Percentiles rank a stretch among this genome's conserved stretches.
Evolutionary conservation across 1,140 invertebrate species (phyloP).

Genomic region (Ectropis grisescens): DNA sequence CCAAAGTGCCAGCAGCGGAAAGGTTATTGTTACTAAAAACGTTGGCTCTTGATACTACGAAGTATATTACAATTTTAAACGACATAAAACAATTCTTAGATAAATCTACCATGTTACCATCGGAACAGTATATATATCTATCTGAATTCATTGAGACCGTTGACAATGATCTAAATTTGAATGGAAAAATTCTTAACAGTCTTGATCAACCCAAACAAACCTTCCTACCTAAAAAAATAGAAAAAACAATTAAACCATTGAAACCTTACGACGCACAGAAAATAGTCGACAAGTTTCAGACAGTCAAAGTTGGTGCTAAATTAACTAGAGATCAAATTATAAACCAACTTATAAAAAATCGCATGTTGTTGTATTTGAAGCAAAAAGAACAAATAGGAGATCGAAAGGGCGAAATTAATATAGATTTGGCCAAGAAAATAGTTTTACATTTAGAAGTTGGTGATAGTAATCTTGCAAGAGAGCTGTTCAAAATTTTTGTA

Average conservation of each 20-base stretch:
- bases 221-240: neutral
- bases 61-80: slow-evolving; percentile 21
- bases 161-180: slow-evolving; percentile 29
- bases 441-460: slow-evolving; percentile 28
- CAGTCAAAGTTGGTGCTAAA: slow-evolving; percentile 12
- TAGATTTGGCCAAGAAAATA: slow-evolving; percentile 37
- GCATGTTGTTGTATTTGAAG: slow-evolving; percentile 34
- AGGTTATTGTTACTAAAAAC: slow-evolving; percentile 36
- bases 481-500: slow-evolving; percentile 41
- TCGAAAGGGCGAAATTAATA: slow-evolving; percentile 14
- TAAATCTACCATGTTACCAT: slow-evolving; percentile 12
- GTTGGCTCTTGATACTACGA: slow-evolving; percentile 25
- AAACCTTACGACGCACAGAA: neutral
- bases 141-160: slow-evolving; percentile 34
- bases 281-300: neutral
- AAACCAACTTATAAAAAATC: slow-evolving; percentile 42
- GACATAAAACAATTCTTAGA: slow-evolving; percentile 25
- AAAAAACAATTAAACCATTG: slow-evolving; percentile 1
- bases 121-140: slow-evolving; percentile 21
- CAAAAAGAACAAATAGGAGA: too few relatives aligned
- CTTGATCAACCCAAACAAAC: slow-evolving; percentile 13
- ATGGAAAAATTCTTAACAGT: slow-evolving; percentile 26
- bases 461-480: slow-evolving; percentile 33
- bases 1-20: slow-evolving; percentile 23
- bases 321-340: slow-evolving; percentile 38